phyloP scores from a whole-genome alignment of 1,140 invertebrate genomes.

The Oedothorax gibbosus region DNA sequence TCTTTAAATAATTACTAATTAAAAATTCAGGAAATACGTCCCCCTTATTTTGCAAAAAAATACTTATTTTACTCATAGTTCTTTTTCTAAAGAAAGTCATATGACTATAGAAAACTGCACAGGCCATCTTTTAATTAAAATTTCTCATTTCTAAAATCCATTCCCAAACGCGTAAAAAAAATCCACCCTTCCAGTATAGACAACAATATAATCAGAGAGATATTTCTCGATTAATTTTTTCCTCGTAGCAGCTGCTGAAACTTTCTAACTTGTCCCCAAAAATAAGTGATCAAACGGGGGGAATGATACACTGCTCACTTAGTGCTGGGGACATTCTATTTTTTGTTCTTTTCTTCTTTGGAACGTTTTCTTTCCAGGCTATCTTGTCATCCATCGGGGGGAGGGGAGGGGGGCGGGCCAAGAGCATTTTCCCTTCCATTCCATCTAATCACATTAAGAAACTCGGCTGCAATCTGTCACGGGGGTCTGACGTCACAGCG shows the following conservation, averaged over 20 bases:
- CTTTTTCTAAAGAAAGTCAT: no score
- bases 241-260: conserved; percentile 28
- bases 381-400: conserved; percentile 41
- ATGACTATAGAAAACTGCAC: no score
- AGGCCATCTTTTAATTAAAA: background rate
- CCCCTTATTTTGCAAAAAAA: no score
- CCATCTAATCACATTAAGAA: conserved; percentile 57
- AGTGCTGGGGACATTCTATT: conserved; percentile 17
- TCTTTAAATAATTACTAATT: no score
- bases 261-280: conserved; percentile 28
- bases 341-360: background rate
- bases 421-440: conserved; percentile 43
- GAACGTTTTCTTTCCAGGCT: conserved; percentile 28
- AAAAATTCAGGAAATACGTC: no score
- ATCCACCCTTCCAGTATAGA: background rate
- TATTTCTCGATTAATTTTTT: conserved; percentile 28
- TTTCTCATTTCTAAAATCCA: background rate
- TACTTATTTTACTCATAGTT: no score
- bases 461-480: conserved; percentile 56
- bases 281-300: conserved; percentile 29
- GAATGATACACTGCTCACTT: conserved; percentile 40
- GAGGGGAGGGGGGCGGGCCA: conserved; percentile 1
- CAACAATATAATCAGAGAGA: conserved; percentile 19
- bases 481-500: conserved; percentile 38
- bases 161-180: background rate